These are phyloP conservation scores for Chrysina gloriosa DNA, from an alignment of 2,888 invertebrate genomes.

Conservation along the genomic window DNA sequence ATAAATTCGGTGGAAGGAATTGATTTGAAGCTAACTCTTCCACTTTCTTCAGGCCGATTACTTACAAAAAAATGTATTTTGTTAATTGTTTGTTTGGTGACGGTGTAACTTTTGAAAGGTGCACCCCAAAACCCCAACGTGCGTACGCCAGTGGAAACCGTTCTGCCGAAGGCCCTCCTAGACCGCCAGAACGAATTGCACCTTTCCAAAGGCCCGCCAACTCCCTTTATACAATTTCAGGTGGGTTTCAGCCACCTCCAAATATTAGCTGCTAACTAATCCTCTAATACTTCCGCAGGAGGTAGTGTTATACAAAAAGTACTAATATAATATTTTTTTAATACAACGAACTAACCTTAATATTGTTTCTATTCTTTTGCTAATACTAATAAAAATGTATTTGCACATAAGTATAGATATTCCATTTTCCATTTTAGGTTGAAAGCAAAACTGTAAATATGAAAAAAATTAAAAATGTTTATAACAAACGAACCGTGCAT, in stretches of 20 bases:
- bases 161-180: slow-evolving; percentile 63
- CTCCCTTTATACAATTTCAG: slow-evolving; percentile 70
- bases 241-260: slow-evolving; percentile 62
- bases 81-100: slow-evolving; percentile 31
- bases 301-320: slow-evolving; percentile 1
- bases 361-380: too few species aligned
- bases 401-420: too few species aligned
- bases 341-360: background rate
- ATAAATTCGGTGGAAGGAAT: background rate
- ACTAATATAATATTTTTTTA: background rate
- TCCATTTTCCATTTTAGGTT: too few species aligned
- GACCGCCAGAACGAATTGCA: slow-evolving; percentile 63
- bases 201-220: slow-evolving; percentile 64
- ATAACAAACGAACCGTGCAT: too few species aligned
- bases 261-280: slow-evolving; percentile 16
- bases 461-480: too few species aligned
- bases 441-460: too few species aligned
- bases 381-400: too few species aligned
- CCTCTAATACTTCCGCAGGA: slow-evolving; percentile 13
- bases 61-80: slow-evolving; percentile 14
- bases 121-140: slow-evolving; percentile 73
- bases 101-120: slow-evolving; percentile 56
- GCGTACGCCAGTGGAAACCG: slow-evolving; percentile 66
- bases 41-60: background rate
- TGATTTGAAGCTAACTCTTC: slow-evolving; percentile 6